phyloP scores from a whole-genome alignment of 1,140 invertebrate genomes.

The Zaprionus nigranus region DNA sequence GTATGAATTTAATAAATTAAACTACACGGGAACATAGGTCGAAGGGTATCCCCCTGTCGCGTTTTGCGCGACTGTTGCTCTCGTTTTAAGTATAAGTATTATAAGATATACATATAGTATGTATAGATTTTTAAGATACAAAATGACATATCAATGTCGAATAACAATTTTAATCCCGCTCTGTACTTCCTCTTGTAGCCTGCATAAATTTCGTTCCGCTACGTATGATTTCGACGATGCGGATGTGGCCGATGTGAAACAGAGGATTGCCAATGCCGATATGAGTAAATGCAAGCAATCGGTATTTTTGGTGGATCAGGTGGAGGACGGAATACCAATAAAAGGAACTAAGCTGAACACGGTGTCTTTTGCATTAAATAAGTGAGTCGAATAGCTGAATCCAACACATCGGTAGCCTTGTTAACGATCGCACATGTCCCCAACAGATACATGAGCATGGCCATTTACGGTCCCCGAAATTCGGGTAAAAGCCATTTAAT shows the following conservation, averaged over 20 bases:
- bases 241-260: conserved; percentile 74
- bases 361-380: conserved; percentile 70
- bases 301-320: conserved; percentile 72
- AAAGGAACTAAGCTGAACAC: conserved; percentile 54
- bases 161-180: no score
- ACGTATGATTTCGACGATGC: conserved; percentile 72
- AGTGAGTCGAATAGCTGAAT: conserved; percentile 48
- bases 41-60: no score
- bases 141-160: no score
- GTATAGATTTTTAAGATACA: no score
- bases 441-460: conserved; percentile 71
- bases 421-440: not conserved
- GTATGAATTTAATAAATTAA: no score
- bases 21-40: no score
- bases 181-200: conserved; percentile 11
- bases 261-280: conserved; percentile 66
- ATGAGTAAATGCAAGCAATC: conserved; percentile 63
- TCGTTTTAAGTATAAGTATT: no score
- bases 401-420: not conserved
- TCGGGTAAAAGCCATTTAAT: conserved; percentile 69
- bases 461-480: conserved; percentile 62
- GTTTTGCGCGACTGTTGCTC: no score
- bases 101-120: no score
- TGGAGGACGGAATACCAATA: conserved; percentile 55
- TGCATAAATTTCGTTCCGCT: conserved; percentile 55